Base-by-base conservation (phyloP, 2,113 vertebrate genomes). In the Vireo altiloquus region DNA sequence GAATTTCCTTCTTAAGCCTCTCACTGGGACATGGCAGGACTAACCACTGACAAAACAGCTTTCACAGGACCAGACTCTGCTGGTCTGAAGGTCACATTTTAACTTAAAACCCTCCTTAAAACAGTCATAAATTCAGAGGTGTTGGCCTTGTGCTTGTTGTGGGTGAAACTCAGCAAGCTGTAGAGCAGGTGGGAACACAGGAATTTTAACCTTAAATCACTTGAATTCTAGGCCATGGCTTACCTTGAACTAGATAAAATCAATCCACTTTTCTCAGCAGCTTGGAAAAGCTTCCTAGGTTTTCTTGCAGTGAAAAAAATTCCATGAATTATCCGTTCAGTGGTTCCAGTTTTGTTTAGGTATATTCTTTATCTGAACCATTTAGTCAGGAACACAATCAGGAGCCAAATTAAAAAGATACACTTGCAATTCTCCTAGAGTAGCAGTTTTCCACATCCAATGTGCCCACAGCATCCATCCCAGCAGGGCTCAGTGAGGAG, bases 201-300 rank as follows among this genome's bases (percentile, higher is more conserved):
- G 15, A 52, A 52, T 71, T 89, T 92, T 90, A 79, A 85, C 60
- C 31, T 88, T 85, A 70, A 85, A 85, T 88, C 52, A 66, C 57
- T 60, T 33, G 49, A 80, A 59, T 80, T 80, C 70, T 40, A 44
- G 33, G 37, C 53, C 19, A 17, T 12, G 79, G 19, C 70, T 95
- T 66, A 71, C 71, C 65, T 86, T 59, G 65, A 71, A 82, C 49
- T 6, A 69, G 30, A 27, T 50, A 77, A 83, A 92, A 56, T 11
- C 57, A 68, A 80, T 46, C 35, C 30, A 52, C 53, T 44, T 86
- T 79, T 30, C 39, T 68, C 35, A 40, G 11, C 27, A 44, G 60
- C 59, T 89, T 21, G 19, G 49, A 72, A 74, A 84, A 22, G 6
- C 10, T 74, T 81, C 77, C 30, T 30, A 15, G 17, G 17, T n/a